Evolutionary conservation across 2,113 vertebrate species (phyloP).

Genomic region (Aepyceros melampus): DNA sequence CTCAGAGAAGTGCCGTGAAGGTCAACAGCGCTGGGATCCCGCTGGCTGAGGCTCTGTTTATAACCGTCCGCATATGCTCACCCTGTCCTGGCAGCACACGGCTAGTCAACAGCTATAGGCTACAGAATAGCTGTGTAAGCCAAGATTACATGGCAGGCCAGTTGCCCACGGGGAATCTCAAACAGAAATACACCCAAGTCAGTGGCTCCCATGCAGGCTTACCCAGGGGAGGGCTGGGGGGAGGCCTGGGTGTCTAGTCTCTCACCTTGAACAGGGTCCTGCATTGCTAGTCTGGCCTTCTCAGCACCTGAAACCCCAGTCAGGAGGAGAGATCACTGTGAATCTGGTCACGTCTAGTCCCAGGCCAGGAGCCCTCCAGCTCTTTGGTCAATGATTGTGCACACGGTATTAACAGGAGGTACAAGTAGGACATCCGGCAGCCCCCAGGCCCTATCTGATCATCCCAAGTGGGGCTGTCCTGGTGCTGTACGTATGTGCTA

Average conservation of each 20-base stretch:
- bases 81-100: background rate
- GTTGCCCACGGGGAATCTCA: background rate
- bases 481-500: rapidly evolving
- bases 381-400: background rate
- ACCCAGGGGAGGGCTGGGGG: background rate
- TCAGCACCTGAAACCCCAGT: background rate
- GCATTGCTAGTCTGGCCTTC: background rate
- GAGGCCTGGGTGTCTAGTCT: background rate
- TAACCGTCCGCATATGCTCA: background rate
- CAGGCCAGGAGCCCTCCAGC: background rate
- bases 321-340: background rate
- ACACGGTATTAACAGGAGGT: background rate
- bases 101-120: background rate
- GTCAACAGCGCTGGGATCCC: background rate
- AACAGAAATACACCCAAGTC: background rate
- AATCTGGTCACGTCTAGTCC: background rate
- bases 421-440: background rate
- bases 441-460: background rate
- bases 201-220: background rate
- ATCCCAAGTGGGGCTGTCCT: background rate
- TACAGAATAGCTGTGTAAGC: background rate
- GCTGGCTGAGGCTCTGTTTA: background rate
- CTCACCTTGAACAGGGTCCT: background rate
- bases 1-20: background rate
- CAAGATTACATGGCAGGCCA: background rate